phyloP scores from a whole-genome alignment of 1,140 invertebrate species.

The Drosophila lowei region DNA sequence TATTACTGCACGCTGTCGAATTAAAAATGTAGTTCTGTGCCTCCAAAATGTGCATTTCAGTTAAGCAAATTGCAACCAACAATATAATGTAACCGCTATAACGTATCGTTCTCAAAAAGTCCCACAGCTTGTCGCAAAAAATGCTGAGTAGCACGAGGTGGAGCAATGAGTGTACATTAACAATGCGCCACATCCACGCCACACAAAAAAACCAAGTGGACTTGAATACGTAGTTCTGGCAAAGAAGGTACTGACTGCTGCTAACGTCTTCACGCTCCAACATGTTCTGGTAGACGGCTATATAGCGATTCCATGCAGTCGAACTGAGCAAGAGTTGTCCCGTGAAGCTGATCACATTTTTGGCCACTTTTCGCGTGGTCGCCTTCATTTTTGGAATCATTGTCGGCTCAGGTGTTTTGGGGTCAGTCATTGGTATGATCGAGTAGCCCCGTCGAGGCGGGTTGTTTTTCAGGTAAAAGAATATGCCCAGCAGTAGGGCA shows the following conservation, averaged over 20 bases:
- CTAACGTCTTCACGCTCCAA: slow-evolving; percentile 86
- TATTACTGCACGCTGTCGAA: slow-evolving; percentile 77
- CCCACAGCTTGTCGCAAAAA: slow-evolving; percentile 91
- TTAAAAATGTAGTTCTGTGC: slow-evolving; percentile 84
- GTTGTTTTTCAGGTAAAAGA: slow-evolving; percentile 87
- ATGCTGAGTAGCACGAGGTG: slow-evolving; percentile 90
- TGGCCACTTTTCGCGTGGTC: slow-evolving; percentile 86
- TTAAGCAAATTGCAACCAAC: slow-evolving; percentile 85
- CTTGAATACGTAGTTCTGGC: slow-evolving; percentile 85
- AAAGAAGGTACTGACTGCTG: slow-evolving; percentile 80
- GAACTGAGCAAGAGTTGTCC: slow-evolving; percentile 89
- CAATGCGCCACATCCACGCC: slow-evolving; percentile 89
- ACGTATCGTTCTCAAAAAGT: slow-evolving; percentile 87
- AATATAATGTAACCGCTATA: slow-evolving; percentile 86
- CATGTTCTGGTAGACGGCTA: slow-evolving; percentile 89
- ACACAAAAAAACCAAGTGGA: slow-evolving; percentile 89
- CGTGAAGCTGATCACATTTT: slow-evolving; percentile 87
- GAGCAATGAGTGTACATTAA: slow-evolving; percentile 91
- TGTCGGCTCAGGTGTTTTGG: slow-evolving; percentile 84
- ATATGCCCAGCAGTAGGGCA: slow-evolving; percentile 87
- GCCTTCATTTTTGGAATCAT: slow-evolving; percentile 87
- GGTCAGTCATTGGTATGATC: slow-evolving; percentile 85
- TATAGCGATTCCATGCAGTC: slow-evolving; percentile 91
- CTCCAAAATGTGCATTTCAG: slow-evolving; percentile 85
- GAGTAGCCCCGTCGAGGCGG: slow-evolving; percentile 87